Base-by-base conservation (phyloP, 1,140 invertebrate species). In the Acromyrmex charruanus region DNA sequence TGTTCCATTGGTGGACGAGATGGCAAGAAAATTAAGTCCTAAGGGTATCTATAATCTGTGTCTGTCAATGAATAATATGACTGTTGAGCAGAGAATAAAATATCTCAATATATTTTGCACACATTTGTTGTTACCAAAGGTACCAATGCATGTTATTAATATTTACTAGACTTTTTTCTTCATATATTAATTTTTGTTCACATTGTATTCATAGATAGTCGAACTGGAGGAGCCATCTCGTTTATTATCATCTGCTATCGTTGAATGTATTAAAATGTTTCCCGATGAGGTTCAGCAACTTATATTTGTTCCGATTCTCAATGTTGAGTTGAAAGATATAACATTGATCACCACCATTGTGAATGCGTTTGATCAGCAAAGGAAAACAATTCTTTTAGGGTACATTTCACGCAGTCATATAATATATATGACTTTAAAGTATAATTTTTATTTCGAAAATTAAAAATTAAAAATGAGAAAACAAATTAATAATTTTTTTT, bases 261-360 rank as follows among this genome's bases (percentile, higher is more conserved):
- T 14, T 6, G 91, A 93, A 85, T 87, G 87, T 10, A 53, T 86
- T 14, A 77, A 88, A 55, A 91, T 90, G 75, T 93, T 93, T 89
- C 92, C 93, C 16, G 88, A 93, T 35, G 93, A 93, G 82, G 49
- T 94, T 1, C 77, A 89, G 61, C 87, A 91, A n/a, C 91, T 91
- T 3, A 88, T 94, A 69, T 90, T 91, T 51, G 61, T 90, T 69
- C 93, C 93, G 10, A 49, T 92, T 12, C 49, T 93, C 28, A 92
- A 92, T 84, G 10, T 49, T 21, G 87, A 94, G 39, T 77, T 93
- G n/a, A 92, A 88, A 74, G 91, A 94, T 21, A 66, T 68, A 77
- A 89, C 91, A n/a, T 66, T 87, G 18, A 65, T 93, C 9, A 81
- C 35, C 31, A 65, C 68, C 25, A 89, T 94, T 7, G 75, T 90